Conservation (phyloP, 2,888 invertebrate genomes). For the Cosmorhoe ocellata region DNA sequence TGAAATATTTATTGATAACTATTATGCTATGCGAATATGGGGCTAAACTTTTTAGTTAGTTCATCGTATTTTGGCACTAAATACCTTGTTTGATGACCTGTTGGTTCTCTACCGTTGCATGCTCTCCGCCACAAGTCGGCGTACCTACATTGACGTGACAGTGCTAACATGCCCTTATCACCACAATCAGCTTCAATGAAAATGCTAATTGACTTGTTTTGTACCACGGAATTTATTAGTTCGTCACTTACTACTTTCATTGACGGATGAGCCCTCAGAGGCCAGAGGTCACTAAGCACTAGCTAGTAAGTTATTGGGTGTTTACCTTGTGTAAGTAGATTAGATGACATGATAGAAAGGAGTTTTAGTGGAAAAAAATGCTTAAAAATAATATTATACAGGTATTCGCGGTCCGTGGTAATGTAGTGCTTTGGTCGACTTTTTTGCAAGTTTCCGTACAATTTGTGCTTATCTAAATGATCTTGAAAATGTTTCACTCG, state of each 20-base stretch:
- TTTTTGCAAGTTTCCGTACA: too few relatives aligned
- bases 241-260: slow-evolving; percentile 43
- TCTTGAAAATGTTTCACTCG: too few relatives aligned
- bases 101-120: slow-evolving; percentile 18
- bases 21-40: too few relatives aligned
- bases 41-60: too few relatives aligned
- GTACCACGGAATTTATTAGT: slow-evolving; percentile 51
- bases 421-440: too few relatives aligned
- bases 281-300: slow-evolving; percentile 9
- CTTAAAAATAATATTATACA: too few relatives aligned
- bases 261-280: slow-evolving; percentile 43
- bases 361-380: not conserved
- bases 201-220: slow-evolving; percentile 68
- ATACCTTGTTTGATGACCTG: not conserved
- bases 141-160: slow-evolving; percentile 56
- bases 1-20: too few relatives aligned
- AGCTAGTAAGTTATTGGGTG: slow-evolving; percentile 5
- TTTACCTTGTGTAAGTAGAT: not conserved
- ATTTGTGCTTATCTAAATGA: too few relatives aligned
- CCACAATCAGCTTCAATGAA: slow-evolving; percentile 59
- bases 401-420: not conserved
- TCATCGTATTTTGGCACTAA: too few relatives aligned
- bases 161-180: slow-evolving; percentile 57
- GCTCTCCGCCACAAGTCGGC: slow-evolving; percentile 18
- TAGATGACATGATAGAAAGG: not conserved